Percentiles rank a stretch among this genome's conserved stretches.
phyloP scores from a whole-genome alignment of 2,888 invertebrate species.

The Actias luna region DNA sequence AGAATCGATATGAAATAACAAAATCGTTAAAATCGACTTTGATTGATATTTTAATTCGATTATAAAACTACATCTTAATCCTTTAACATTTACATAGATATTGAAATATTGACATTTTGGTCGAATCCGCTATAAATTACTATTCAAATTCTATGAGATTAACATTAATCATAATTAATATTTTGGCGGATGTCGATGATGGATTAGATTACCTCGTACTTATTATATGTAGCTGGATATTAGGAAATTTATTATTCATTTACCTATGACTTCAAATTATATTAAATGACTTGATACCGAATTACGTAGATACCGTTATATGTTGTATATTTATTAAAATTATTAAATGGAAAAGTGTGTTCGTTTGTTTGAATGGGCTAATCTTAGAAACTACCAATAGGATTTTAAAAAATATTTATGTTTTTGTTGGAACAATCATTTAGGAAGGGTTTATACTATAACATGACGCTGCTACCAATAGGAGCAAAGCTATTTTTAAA shows the following conservation, averaged over 20 bases:
- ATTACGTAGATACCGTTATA: background rate
- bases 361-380: no score
- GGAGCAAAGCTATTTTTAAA: no score
- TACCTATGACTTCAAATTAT: background rate
- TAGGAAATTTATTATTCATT: conserved; percentile 1
- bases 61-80: conserved; percentile 36
- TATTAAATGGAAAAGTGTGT: no score
- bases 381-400: no score
- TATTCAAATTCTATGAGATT: conserved; percentile 27
- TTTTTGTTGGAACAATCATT: no score
- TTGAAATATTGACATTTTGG: conserved; percentile 41
- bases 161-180: conserved; percentile 21
- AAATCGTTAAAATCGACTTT: conserved; percentile 18
- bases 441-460: no score
- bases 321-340: no score
- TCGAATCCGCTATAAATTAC: conserved; percentile 26
- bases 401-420: no score
- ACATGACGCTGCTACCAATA: no score
- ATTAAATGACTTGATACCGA: background rate
- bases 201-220: background rate
- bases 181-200: conserved; percentile 16
- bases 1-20: conserved; percentile 17
- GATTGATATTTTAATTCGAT: conserved; percentile 32
- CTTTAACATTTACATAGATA: conserved; percentile 30
- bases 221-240: background rate